A percentile compares a stretch with the other conserved stretches of the same genome.
These are phyloP conservation scores for Drosophila sordidapex DNA, from an alignment of 2,888 invertebrate genomes.

Conservation along the genomic window DNA sequence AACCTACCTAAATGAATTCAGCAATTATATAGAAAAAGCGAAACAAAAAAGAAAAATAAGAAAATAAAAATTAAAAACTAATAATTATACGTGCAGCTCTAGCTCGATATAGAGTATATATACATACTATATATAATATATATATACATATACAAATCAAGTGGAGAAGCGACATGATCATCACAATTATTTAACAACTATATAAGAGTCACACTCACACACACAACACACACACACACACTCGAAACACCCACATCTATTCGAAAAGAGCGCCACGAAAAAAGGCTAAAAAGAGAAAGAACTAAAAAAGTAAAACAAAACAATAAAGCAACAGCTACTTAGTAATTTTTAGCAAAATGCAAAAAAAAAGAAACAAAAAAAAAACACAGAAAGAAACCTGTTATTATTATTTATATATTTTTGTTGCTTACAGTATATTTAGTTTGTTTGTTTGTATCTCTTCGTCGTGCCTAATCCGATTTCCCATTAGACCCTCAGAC, in stretches of 20 bases:
- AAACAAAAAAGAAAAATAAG: not conserved
- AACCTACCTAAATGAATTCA: slow-evolving; percentile 73
- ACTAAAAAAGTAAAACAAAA: slow-evolving; percentile 42
- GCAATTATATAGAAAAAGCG: slow-evolving; percentile 24
- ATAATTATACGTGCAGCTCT: slow-evolving; percentile 45
- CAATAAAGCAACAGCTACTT: slow-evolving; percentile 80
- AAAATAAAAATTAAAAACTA: slow-evolving; percentile 15
- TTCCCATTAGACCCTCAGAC: slow-evolving; percentile 40
- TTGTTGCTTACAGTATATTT: slow-evolving; percentile 11
- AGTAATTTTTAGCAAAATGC: slow-evolving; percentile 77
- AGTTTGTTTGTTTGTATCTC: not conserved
- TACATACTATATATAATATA: slow-evolving; percentile 16
- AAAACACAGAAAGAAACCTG: slow-evolving; percentile 16
- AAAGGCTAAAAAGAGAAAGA: slow-evolving; percentile 54
- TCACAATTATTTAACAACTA: slow-evolving; percentile 58
- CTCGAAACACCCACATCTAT: slow-evolving; percentile 15
- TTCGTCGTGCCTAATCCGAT: slow-evolving; percentile 9
- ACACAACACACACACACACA: not conserved
- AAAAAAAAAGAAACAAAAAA: slow-evolving; percentile 33
- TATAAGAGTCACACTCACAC: slow-evolving; percentile 34
- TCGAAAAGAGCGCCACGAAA: slow-evolving; percentile 35
- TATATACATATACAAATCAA: slow-evolving; percentile 26
- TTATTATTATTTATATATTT: slow-evolving; percentile 20
- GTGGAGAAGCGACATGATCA: slow-evolving; percentile 50
- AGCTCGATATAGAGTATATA: slow-evolving; percentile 32